Base-by-base conservation (phyloP, 2,797 vertebrate genomes). In the Cryptoprocta ferox region DNA sequence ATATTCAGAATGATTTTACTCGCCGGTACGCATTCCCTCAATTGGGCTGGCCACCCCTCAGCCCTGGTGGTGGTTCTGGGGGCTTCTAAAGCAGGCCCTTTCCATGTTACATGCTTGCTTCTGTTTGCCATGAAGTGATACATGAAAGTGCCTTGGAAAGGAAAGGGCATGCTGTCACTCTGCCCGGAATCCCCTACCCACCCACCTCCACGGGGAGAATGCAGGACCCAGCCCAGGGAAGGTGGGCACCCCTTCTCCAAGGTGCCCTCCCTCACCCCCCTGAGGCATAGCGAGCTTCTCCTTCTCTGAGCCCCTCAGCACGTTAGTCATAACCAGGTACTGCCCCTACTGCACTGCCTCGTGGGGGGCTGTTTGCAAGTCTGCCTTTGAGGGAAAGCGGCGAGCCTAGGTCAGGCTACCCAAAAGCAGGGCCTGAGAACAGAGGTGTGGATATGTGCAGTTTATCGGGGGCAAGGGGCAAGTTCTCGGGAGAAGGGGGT, bases 391-490 rank as follows among this genome's bases (percentile, higher is more conserved):
- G 16, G 53, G 66, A 73, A 65, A n/a, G 73, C 1, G 4, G 65
- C 42, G 35, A 6, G 4, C 42, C 9, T 30, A 2, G 11, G 18
- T 16, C 6, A 4, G 93, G 21, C 14, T 81, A 28, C 39, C 48
- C 82, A 39, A 26, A 61, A 50, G 59, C 32, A 48, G 48, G 61
- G 78, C 6, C 18, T 26, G 73, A 56, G 66, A 45, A 45, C 11
- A 11, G 24, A n/a, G 42, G 35, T 66, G 30, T 30, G 21, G 59
- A 80, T 10, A 18, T 3, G 14, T 0, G 5, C 15, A 4, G 19
- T 37, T 56, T 30, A 1, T 7, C 4, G 13, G 1, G 18, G 73
- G 28, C 4, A 1, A 75, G 30, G 59, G 28, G 28, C 6, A 1
- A 21, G 59, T 50, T 81, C 45, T 18, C 24, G 10, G 53, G 45